A percentile compares a stretch with the other conserved stretches of the same genome.
These are phyloP conservation scores for Omphaloscelis lunosa DNA, from an alignment of 2,888 invertebrate genomes.

Conservation along the genomic window DNA sequence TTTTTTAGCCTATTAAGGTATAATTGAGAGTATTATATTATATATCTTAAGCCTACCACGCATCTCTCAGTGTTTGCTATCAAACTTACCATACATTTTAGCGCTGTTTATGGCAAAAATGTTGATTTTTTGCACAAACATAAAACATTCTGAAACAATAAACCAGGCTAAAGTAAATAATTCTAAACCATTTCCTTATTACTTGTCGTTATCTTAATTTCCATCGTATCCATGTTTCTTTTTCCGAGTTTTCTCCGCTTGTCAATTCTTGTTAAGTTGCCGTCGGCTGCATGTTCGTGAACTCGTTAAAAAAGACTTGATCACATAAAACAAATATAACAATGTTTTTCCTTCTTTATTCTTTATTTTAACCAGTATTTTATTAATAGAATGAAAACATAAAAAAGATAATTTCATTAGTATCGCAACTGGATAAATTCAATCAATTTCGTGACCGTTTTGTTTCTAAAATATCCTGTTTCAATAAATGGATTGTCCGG, in stretches of 20 bases:
- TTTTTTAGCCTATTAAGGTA: background rate
- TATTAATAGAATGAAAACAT: background rate
- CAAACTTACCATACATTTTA: background rate
- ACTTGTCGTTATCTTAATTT: conserved; percentile 54
- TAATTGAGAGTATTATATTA: background rate
- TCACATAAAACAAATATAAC: background rate
- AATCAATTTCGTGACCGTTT: conserved; percentile 22
- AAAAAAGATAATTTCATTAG: conserved; percentile 1
- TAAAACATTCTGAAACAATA: conserved; percentile 14
- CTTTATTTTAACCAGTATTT: background rate
- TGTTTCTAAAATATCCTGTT: conserved; percentile 34
- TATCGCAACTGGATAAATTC: conserved; percentile 10
- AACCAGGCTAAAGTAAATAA: conserved; percentile 18
- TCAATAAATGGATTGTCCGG: conserved; percentile 50
- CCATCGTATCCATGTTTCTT: conserved; percentile 34
- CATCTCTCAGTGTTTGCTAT: background rate
- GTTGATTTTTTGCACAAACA: background rate
- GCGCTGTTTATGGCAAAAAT: background rate
- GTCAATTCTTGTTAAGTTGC: conserved; percentile 40
- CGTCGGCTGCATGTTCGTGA: conserved; percentile 38
- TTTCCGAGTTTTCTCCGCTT: conserved; percentile 32
- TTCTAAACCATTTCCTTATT: conserved; percentile 48
- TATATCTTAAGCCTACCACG: background rate
- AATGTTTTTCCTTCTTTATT: background rate
- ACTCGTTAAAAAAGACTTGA: conserved; percentile 4